Base-by-base conservation (phyloP, 2,888 invertebrate species). In the Punctoribates punctum region DNA sequence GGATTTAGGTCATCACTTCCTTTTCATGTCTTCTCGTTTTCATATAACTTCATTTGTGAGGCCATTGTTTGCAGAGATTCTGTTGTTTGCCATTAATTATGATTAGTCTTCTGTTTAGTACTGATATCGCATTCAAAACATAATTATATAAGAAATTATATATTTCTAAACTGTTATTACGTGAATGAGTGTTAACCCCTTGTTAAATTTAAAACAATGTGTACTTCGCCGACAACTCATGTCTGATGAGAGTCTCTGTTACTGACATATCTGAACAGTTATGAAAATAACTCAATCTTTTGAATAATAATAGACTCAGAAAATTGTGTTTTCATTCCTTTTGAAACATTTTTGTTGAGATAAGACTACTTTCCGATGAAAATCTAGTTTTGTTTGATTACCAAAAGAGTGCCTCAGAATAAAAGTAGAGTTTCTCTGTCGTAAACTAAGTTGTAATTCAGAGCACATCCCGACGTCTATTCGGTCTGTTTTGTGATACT, bases 1-100 rank as follows among this genome's bases (percentile, higher is more conserved):
- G 15, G 13, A 46, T 46, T 42, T 72, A 46, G 72, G 72, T 72
- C 72, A 72, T 48, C 11, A 72, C 72, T 72, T 72, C 72, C 62
- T 62, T 27, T 27, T 62, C 25, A 29, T 62, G 23, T 62, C 34
- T 46, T 42, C 20, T 70, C 65, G 27, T n/a, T 34, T 65, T 70
- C 42, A 70, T 29, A 46, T 9, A 34, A 72, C 46, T 72, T 67
- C 34, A 20, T 34, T 67, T 38, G 3, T 48, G 11, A 42, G 4
- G 42, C 42, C 42, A 42, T n/a, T 67, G 65, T 67, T 67, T 67
- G 20, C 42, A 8, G 42, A 42, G 42, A 42, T 67, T 20, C 38
- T 60, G 27, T 60, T 60, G 60, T 60, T 60, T 60, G 8, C 1
- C 60, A 60, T 27, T 27, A 60, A 60, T 60, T 60, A 60, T 60